Evolutionary conservation across 2,113 vertebrate species (phyloP).

Genomic region (Corynorhinus townsendii): DNA sequence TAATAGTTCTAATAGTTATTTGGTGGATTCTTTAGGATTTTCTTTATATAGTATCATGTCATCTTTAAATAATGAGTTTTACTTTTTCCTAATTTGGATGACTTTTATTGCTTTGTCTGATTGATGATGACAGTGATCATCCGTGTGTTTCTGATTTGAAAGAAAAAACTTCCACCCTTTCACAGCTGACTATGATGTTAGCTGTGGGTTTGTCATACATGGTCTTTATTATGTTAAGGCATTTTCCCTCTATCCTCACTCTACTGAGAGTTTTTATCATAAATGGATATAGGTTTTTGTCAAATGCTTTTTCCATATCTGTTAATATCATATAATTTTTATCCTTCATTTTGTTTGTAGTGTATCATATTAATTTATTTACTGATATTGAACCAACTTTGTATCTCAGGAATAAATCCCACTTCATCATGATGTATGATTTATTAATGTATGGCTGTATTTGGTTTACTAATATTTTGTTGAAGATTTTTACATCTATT

Average conservation of each 20-base stretch:
- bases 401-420: neutral
- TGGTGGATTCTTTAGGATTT: neutral
- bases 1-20: neutral
- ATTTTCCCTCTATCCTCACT: neutral
- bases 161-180: neutral
- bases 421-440: neutral
- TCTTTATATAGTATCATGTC: neutral
- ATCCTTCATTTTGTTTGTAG: neutral
- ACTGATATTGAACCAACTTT: neutral
- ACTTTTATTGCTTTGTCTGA: neutral
- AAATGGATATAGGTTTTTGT: neutral
- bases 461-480: neutral
- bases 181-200: neutral
- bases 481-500: neutral
- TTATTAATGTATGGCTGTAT: neutral
- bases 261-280: neutral
- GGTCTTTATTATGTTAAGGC: neutral
- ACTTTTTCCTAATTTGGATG: neutral
- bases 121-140: neutral
- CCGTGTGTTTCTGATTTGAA: neutral
- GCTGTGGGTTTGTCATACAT: neutral
- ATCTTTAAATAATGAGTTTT: neutral
- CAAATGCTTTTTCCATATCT: neutral
- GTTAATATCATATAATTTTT: neutral
- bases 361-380: neutral